Base-by-base conservation (phyloP, 2,797 vertebrate species). In the Falco rusticolus region DNA sequence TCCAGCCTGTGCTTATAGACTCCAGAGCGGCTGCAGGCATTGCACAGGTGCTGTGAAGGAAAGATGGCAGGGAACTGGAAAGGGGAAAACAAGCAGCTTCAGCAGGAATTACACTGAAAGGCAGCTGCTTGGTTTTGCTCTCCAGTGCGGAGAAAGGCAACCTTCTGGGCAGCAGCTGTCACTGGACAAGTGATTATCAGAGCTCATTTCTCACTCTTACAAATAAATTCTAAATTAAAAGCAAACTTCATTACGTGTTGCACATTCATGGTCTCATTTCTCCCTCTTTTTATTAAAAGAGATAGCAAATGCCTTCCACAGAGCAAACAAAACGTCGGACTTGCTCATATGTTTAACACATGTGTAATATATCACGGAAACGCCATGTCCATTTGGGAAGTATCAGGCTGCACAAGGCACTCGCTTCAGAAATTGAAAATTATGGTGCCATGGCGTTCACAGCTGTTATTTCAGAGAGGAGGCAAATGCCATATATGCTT, bases 181-280 rank as follows among this genome's bases (percentile, higher is more conserved):
- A 76, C 91, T 85, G 64, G 83, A 90, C 93, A 96, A 96, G 82
- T 31, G 94, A 94, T 74, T 85, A 63, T 28, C 48, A 66, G 84
- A 63, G 63, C n/a, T 96, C 89, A 95, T 91, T 96, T 93, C 91
- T 95, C 93, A 96, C 85, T 85, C 81, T 39, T 56, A 64, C 75
- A 95, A 96, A 87, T 91, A 93, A 81, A 96, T 92, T 87, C 84
- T 90, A 97, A 96, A 97, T 96, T 83, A 97, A 96, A 97, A 97
- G 83, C 39, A 94, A 95, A 86, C 17, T 63, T 48, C 83, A 31
- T 64, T 76, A 74, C 59, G 56, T 47, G 61, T 45, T 72, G 90
- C 25, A 15, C 50, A 41, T 79, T 93, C 15, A 13, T 13, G n/a
- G 85, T 87, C 71, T 66, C 33, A 78, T 90, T 68, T 90, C 88